Evolutionary conservation across 2,888 invertebrate species (phyloP).

Genomic region (Rhimphoctona megacephalus): DNA sequence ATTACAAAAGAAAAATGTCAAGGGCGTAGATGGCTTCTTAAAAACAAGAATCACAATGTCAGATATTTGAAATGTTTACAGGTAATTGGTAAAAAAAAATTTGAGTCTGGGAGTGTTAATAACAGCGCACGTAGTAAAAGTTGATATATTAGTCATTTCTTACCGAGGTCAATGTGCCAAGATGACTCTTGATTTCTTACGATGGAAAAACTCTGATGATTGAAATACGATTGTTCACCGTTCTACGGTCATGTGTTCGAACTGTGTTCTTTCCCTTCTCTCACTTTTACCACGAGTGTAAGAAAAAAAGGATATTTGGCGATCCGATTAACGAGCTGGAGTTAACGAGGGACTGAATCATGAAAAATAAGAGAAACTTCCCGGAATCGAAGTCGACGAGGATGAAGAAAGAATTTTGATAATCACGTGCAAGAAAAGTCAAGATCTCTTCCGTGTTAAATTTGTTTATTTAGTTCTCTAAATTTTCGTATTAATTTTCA

Average conservation of each 20-base stretch:
- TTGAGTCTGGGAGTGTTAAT: not conserved
- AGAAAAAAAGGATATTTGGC: constrained; percentile 49
- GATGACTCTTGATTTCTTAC: constrained; percentile 29
- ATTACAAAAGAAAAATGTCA: not conserved
- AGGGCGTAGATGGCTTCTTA: not conserved
- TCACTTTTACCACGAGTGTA: constrained; percentile 13
- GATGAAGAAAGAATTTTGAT: not conserved
- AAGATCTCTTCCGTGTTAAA: not conserved
- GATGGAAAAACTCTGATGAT: constrained; percentile 1
- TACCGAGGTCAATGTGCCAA: constrained; percentile 37
- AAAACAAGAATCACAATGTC: not conserved
- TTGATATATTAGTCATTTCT: constrained; percentile 1
- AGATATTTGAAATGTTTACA: not conserved
- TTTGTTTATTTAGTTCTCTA: not conserved
- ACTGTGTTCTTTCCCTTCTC: not conserved
- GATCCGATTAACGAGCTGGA: constrained; percentile 40
- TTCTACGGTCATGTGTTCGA: constrained; percentile 42
- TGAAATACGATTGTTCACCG: constrained; percentile 18
- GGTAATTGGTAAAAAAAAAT: not conserved
- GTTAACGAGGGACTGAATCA: constrained; percentile 32
- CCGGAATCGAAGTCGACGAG: constrained; percentile 30
- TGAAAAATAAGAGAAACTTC: constrained; percentile 38
- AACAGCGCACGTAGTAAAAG: not conserved
- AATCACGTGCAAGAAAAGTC: constrained; percentile 19
- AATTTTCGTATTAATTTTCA: not conserved